Evolutionary conservation across 2,888 invertebrate genomes (phyloP), one percentile per base, ranked within the genome.

Genomic region (Spatulosminthurus flaviceps): DNA sequence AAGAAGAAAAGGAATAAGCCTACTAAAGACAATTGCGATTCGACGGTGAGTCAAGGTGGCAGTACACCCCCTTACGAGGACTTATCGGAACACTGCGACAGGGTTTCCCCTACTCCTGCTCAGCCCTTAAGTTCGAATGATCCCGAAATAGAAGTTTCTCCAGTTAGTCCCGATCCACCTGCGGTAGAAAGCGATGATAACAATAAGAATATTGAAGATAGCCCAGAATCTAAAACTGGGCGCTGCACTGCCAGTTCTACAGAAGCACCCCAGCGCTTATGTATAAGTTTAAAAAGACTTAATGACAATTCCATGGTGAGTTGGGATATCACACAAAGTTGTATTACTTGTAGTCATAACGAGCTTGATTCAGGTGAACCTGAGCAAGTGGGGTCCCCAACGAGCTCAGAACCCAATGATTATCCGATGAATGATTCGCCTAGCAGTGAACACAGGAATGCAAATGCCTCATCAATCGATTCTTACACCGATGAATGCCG

Each of bases 211-310:
- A 19, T 16, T 42, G 22, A 21, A 21, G 42, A 71, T n/a, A 26
- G n/a, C n/a, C 29, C 24, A 29, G 41, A 34, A 22, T 29, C 60
- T 29, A 60, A 61, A 19, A 24, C 21, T 21, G 70, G 61, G 21
- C 24, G 21, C 21, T 28, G 21, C 28, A 26, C 19, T 29, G 26
- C 19, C 26, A 61, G 24, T 51, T 16, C 61, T n/a, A 13, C 29
- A 16, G 78, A 71, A 34, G n/a, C n/a, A 61, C 82, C 79, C 82
- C 93, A 93, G 85, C 93, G 93, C 87, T 88, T 94, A 78, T 93
- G 93, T 67, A 93, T 94, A 86, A 93, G 92, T 86, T 88, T 94
- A 85, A 92, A 92, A 87, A 90, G 93, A 86, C 88, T 93, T 84
- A 93, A 92, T 87, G 91, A 91, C 82, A 92, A 92, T 87, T 92